Percentiles rank a stretch among this genome's conserved stretches.
These are phyloP conservation scores for Pachycephala philippinensis DNA, from an alignment of 2,113 vertebrate genomes.

Conservation along the genomic window DNA sequence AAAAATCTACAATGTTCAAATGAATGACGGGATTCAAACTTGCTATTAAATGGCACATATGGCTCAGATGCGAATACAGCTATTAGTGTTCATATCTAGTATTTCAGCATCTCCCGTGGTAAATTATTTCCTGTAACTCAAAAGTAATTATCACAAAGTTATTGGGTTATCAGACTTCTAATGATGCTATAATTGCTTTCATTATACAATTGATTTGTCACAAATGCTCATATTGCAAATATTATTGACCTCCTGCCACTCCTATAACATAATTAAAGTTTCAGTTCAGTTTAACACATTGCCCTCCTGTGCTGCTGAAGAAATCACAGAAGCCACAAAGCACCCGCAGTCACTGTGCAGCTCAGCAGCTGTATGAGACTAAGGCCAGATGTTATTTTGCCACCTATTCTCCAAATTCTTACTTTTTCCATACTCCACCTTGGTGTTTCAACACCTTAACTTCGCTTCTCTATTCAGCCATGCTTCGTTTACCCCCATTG, in stretches of 20 bases:
- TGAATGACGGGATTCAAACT: background rate
- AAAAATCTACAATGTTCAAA: background rate
- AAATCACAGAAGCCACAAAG: background rate
- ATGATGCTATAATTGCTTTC: background rate
- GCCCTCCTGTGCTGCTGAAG: background rate
- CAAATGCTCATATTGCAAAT: background rate
- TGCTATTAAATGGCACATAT: background rate
- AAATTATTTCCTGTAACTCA: constrained; percentile 15
- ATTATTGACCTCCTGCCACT: constrained; percentile 9
- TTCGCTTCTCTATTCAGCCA: background rate
- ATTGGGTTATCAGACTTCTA: constrained; percentile 37
- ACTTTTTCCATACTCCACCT: background rate
- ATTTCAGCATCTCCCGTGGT: background rate
- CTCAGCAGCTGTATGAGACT: background rate
- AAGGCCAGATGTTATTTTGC: background rate
- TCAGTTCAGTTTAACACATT: background rate
- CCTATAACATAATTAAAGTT: background rate
- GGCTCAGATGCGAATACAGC: background rate
- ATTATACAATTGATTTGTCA: constrained; percentile 39
- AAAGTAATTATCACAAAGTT: constrained; percentile 30
- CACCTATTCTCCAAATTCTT: background rate
- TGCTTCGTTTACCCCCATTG: background rate
- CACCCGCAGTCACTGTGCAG: background rate
- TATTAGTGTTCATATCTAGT: background rate
- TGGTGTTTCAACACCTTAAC: background rate